A percentile compares a stretch with the other conserved stretches of the same genome.
Conservation (phyloP, 2,797 vertebrate genomes). For the Pelodytes ibericus region DNA sequence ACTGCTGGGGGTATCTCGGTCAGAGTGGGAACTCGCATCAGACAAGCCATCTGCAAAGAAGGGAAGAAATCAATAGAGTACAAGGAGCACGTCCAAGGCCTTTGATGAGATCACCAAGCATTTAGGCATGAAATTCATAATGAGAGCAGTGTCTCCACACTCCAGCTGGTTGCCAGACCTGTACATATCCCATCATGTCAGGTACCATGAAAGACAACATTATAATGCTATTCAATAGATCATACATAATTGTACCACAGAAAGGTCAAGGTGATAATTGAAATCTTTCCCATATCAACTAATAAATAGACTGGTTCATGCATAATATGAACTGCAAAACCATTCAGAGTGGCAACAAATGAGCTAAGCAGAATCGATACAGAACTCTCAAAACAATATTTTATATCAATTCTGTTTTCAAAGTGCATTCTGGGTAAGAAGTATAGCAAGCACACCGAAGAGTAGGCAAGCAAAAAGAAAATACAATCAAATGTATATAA, state of each 20-base stretch:
- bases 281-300: conserved; percentile 12
- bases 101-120: conserved; percentile 29
- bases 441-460: no score
- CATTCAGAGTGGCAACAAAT: not conserved
- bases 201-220: conserved; percentile 9
- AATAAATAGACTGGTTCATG: not conserved
- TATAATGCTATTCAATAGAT: conserved; percentile 11
- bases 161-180: conserved; percentile 8
- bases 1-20: conserved; percentile 82
- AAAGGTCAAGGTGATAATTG: conserved; percentile 11
- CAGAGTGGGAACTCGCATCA: conserved; percentile 85
- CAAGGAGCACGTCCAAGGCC: not conserved
- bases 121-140: conserved; percentile 19
- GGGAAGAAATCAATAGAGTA: conserved; percentile 57
- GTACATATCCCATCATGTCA: not conserved
- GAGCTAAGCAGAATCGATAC: not conserved
- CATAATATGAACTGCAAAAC: not conserved
- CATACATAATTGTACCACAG: conserved; percentile 23
- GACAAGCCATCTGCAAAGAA: conserved; percentile 81
- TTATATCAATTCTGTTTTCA: not conserved
- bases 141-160: not conserved
- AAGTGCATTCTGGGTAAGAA: not conserved
- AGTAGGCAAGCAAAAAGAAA: no score
- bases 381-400: not conserved
- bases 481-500: no score